phyloP scores from a whole-genome alignment of 2,797 vertebrate species.

The Peromyscus eremicus region DNA sequence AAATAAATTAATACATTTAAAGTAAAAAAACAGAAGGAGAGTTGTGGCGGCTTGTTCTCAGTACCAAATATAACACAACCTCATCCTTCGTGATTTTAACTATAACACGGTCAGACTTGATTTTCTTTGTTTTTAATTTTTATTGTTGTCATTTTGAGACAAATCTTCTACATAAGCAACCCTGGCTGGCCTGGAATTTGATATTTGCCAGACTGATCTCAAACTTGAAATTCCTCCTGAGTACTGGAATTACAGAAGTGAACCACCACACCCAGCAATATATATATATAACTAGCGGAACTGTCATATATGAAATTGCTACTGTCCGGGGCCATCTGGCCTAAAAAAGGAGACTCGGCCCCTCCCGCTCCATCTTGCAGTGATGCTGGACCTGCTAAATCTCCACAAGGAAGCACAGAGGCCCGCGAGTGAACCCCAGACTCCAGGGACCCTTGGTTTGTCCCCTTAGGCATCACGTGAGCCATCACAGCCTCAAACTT shows the following conservation, averaged over 20 bases:
- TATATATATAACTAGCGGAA: background rate
- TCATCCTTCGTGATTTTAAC: background rate
- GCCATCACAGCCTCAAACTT: background rate
- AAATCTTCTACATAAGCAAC: background rate
- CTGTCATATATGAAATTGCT: background rate
- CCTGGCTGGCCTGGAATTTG: background rate
- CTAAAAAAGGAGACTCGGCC: background rate
- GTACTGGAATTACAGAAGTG: background rate
- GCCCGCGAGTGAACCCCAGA: background rate
- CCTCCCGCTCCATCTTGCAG: background rate
- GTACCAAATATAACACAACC: background rate
- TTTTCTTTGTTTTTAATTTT: background rate
- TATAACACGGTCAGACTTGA: background rate
- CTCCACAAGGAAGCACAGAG: background rate
- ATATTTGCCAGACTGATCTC: background rate
- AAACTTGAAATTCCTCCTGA: background rate
- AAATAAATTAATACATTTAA: background rate
- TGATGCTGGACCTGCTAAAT: background rate
- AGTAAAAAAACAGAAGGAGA: background rate
- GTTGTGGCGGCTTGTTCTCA: background rate
- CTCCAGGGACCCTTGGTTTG: background rate
- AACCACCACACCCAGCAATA: background rate
- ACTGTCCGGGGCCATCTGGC: background rate
- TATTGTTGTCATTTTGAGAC: background rate
- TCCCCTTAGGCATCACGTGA: background rate